Evolutionary conservation across 2,888 invertebrate genomes (phyloP), one percentile per base, ranked within the genome.

Genomic region (Polymixis flavicincta): DNA sequence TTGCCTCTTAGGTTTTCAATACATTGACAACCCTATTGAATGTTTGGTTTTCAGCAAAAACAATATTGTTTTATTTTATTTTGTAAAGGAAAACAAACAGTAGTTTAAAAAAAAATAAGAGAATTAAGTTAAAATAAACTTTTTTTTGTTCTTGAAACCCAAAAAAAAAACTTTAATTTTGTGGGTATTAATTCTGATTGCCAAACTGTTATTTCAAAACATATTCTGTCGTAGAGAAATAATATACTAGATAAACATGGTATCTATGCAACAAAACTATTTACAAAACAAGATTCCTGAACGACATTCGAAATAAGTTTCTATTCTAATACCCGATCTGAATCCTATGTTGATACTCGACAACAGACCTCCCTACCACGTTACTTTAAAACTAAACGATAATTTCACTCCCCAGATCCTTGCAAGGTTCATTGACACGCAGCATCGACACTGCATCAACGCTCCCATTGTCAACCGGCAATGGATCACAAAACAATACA

Each of bases 391-490:
- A 37, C 48, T 83, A 37, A 63, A 48, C 74, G 48, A 71, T 13
- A 64, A 74, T 57, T 59, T 42, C 59, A 0, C 48, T 60, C 54
- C 37, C 42, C 89, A 96, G 96, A 83, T 96, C 96, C 0, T 93
- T 94, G 28, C 96, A 96, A 93, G 96, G 96, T 67, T 96, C 96
- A 85, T 82, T 96, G 88, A 96, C 96, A 80, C 94, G 96, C 50
- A 96, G 96, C 81, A 96, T 96, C 76, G 96, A 96, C 87, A 96
- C 96, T 1, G 91, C 96, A 22, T 96, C 96, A 13, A 96, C 96
- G 52, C 86, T 96, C 0, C 96, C 96, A 1, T 82, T 96, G 87
- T 96, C 95, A 59, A 92, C 91, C 13, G 94, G 95, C 87, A 95
- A 94, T 88, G 93, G 91, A 80, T 96, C 96, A 68, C 95, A 95